phyloP scores from a whole-genome alignment of 2,113 vertebrate species.

The Trogon melanurus region DNA sequence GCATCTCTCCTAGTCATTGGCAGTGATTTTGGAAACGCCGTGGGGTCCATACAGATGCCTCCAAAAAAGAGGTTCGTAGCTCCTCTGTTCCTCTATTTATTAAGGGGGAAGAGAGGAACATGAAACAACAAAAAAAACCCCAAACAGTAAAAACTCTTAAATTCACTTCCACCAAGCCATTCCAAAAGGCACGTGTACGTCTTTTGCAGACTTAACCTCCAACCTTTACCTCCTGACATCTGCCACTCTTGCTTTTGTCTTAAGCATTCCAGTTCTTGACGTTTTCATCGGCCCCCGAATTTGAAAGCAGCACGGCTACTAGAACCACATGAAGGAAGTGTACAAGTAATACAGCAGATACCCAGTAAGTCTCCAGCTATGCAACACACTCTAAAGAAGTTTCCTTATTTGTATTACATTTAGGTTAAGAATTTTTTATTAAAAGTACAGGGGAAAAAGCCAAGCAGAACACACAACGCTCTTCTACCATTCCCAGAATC shows the following conservation, averaged over 20 bases:
- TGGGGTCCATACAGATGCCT: neutral
- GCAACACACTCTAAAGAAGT: neutral
- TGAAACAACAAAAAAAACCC: neutral
- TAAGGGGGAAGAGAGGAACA: too few species aligned
- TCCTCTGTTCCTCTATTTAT: neutral
- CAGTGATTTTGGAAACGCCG: neutral
- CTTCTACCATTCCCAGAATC: neutral
- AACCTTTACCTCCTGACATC: neutral
- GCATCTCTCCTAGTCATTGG: neutral
- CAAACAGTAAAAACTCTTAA: neutral
- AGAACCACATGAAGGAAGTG: neutral
- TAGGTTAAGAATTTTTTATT: neutral
- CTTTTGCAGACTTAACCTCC: neutral
- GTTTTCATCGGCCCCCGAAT: neutral
- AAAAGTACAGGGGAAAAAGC: accelerated
- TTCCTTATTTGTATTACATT: neutral
- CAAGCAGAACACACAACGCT: neutral
- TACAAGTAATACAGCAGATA: neutral
- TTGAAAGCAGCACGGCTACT: neutral
- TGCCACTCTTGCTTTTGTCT: neutral
- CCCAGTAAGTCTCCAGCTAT: neutral
- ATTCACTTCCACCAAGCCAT: neutral
- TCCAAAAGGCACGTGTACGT: neutral
- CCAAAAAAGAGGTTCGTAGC: neutral
- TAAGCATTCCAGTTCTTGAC: neutral